Conservation (phyloP, 2,888 invertebrate genomes). For the Drosophila rellima region DNA sequence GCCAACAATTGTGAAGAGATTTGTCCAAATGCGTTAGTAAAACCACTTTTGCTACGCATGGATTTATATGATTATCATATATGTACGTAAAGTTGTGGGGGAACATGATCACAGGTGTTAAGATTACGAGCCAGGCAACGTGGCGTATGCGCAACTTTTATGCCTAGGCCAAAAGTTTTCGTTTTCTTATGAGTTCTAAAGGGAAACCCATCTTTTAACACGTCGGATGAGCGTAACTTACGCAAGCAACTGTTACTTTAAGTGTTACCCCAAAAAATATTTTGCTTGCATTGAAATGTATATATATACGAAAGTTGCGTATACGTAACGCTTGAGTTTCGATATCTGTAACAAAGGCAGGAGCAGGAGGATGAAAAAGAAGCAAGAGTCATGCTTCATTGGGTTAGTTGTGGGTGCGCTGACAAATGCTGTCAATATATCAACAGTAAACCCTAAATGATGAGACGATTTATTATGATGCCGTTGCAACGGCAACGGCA, state of each 20-base stretch:
- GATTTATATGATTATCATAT: constrained; percentile 57
- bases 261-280: constrained; percentile 18
- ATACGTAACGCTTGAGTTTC: constrained; percentile 26
- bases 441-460: constrained; percentile 73
- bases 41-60: constrained; percentile 44
- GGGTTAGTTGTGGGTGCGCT: constrained; percentile 46
- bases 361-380: not conserved
- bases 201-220: constrained; percentile 15
- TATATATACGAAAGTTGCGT: constrained; percentile 4
- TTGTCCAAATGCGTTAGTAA: constrained; percentile 64
- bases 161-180: constrained; percentile 62
- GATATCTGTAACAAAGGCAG: constrained; percentile 6
- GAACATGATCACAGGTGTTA: constrained; percentile 53
- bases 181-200: constrained; percentile 34
- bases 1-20: constrained; percentile 55
- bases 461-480: constrained; percentile 73
- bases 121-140: constrained; percentile 49
- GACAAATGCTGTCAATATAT: constrained; percentile 78
- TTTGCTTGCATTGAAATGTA: constrained; percentile 14
- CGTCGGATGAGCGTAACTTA: constrained; percentile 22
- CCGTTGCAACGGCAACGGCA: constrained; percentile 33
- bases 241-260: constrained; percentile 43
- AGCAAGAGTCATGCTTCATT: constrained; percentile 5
- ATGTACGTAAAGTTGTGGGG: constrained; percentile 5
- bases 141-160: constrained; percentile 56